These are phyloP conservation scores for Candidula unifasciata DNA, from an alignment of 2,888 invertebrate species.

Conservation along the genomic window DNA sequence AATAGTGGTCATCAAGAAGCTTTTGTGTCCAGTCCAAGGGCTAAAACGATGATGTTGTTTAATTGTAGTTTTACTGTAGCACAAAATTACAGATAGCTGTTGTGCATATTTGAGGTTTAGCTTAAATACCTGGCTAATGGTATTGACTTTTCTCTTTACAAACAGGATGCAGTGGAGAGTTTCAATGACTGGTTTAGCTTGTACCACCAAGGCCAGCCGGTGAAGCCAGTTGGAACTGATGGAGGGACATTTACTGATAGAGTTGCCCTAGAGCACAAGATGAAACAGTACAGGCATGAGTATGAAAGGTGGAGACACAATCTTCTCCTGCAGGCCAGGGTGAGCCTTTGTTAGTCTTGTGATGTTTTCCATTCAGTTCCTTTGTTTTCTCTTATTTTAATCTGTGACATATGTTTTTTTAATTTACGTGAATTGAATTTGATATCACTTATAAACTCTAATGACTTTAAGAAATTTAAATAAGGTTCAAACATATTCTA, in stretches of 20 bases:
- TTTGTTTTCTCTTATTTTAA: neutral
- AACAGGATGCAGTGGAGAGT: constrained; percentile 88
- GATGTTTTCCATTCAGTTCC: neutral
- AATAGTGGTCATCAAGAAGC: too few species aligned
- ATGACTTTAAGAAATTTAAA: too few species aligned
- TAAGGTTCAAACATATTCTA: too few species aligned
- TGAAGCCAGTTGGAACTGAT: constrained; percentile 68
- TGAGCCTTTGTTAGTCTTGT: constrained; percentile 67
- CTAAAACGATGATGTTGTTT: too few species aligned
- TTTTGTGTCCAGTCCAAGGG: too few species aligned
- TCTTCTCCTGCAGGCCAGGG: constrained; percentile 85
- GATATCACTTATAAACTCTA: too few species aligned
- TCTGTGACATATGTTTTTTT: neutral
- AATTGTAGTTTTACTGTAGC: too few species aligned
- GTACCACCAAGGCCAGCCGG: constrained; percentile 87
- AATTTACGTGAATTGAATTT: too few species aligned
- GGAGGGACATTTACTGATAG: constrained; percentile 87
- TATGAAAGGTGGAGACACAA: constrained; percentile 82
- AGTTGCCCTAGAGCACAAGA: constrained; percentile 90
- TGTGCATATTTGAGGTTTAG: too few species aligned
- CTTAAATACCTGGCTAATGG: too few species aligned
- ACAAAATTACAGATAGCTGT: too few species aligned
- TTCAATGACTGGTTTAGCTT: constrained; percentile 93
- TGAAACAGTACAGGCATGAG: constrained; percentile 88
- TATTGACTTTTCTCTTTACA: neutral